Base-by-base conservation (phyloP, 2,797 vertebrate species). In the Neostethus bicornis region DNA sequence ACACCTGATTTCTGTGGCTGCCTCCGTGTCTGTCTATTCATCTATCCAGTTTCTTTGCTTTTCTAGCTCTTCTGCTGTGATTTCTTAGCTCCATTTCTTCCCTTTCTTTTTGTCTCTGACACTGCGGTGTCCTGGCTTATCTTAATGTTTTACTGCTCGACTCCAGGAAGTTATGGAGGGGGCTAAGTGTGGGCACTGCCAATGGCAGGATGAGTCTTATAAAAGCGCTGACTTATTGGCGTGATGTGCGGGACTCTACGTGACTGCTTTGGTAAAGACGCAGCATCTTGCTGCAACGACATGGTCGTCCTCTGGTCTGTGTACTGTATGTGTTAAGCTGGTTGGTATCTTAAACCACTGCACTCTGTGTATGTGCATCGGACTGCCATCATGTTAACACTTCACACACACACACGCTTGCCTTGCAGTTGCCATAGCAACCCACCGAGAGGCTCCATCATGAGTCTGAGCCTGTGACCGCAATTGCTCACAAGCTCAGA, bases 391-490 rank as follows among this genome's bases (percentile, higher is more conserved):
- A 63, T 9, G 21, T 82, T 84, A 73, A 80, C 23, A 1, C 75
- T 76, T 75, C 32, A 50, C 29, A 44, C 17, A 39, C 8, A 35
- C 32, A 31, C 28, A 7, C 54, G 46, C 29, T 61, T 41, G 55
- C 45, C 61, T 72, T 73, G 63, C 75, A 84, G 91, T 93, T 92
- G 87, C 92, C 78, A 89, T 90, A 86, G 87, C 73, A 90, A 92
- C 89, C 8, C 72, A 82, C 72, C 75, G 66, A 75, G 80, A 88
- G 84, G 75, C 81, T 89, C 79, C 56, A 76, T 86, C 81, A 77
- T 83, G 79, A 75, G 76, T 83, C 79, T 83, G 75, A 13, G 74
- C 64, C 70, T 78, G 79, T 87, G 84, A 85, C 72, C 60, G 42
- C 68, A 48, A 63, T 76, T 20, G 65, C 61, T 75, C 62, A 74